phyloP scores from a whole-genome alignment of 1,140 invertebrate species.

The Leptopilina boulardi region DNA sequence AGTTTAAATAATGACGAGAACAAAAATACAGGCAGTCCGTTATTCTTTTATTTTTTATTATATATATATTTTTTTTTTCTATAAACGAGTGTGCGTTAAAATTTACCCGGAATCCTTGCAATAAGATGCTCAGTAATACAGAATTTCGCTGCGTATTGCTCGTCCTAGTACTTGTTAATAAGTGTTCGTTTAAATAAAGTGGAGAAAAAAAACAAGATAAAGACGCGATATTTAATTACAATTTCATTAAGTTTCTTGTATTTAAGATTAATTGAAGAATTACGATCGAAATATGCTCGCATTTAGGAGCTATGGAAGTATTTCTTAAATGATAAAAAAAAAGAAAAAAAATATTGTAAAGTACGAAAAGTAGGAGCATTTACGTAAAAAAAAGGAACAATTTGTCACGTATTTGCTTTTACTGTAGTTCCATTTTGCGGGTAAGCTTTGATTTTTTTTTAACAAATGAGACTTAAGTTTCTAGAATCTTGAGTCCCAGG shows the following conservation, averaged over 20 bases:
- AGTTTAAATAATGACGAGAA: background rate
- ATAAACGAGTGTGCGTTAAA: slow-evolving; percentile 9
- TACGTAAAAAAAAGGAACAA: background rate
- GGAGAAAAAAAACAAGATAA: background rate
- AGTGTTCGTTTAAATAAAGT: slow-evolving; percentile 1
- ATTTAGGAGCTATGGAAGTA: background rate
- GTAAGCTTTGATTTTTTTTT: background rate
- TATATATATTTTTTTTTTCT: background rate
- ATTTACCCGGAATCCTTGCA: slow-evolving; percentile 6
- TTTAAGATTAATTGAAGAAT: background rate
- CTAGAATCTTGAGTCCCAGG: slow-evolving; percentile 18
- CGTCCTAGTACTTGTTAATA: slow-evolving; percentile 27
- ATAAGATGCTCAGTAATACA: slow-evolving; percentile 15
- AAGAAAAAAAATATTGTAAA: slow-evolving; percentile 26
- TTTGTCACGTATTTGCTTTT: slow-evolving; percentile 3
- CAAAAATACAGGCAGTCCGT: slow-evolving; percentile 17
- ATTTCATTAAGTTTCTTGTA: slow-evolving; percentile 11
- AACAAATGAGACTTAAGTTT: background rate
- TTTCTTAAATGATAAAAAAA: slow-evolving; percentile 26
- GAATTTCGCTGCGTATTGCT: slow-evolving; percentile 19
- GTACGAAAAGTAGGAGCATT: slow-evolving; percentile 11
- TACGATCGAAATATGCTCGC: background rate
- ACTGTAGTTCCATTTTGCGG: slow-evolving; percentile 12
- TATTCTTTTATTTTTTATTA: slow-evolving; percentile 1
- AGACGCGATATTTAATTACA: slow-evolving; percentile 30